A percentile compares a stretch with the other conserved stretches of the same genome.
Evolutionary conservation across 1,140 invertebrate genomes (phyloP).

Genomic region (Ips typographus): DNA sequence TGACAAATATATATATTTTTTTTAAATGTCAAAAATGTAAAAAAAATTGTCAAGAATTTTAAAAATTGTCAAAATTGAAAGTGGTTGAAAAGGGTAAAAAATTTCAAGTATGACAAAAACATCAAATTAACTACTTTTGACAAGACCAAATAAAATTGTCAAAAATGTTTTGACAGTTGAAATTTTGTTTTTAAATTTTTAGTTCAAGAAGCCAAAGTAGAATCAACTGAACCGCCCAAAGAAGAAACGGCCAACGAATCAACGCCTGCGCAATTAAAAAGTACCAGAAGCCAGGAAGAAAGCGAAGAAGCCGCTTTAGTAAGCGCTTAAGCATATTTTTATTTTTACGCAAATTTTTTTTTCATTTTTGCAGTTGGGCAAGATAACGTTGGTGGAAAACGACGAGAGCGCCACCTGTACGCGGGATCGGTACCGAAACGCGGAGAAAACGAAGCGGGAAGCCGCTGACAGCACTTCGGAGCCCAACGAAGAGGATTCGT

Average conservation of each 20-base stretch:
- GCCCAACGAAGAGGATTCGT: background rate
- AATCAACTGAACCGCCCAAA: background rate
- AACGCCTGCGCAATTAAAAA: slow-evolving; percentile 13
- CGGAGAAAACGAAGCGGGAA: background rate
- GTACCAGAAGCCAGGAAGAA: slow-evolving; percentile 36
- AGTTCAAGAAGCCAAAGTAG: slow-evolving; percentile 11
- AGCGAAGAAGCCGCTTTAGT: slow-evolving; percentile 38
- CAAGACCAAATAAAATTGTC: background rate
- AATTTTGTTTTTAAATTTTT: slow-evolving; percentile 1
- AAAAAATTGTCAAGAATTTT: too few relatives aligned
- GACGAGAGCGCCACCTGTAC: slow-evolving; percentile 43
- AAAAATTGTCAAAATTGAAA: too few relatives aligned
- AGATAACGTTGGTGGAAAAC: slow-evolving; percentile 44
- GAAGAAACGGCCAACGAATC: background rate
- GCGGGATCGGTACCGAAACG: slow-evolving; percentile 35
- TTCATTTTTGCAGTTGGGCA: slow-evolving; percentile 41
- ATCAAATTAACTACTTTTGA: too few relatives aligned
- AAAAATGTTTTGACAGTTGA: background rate
- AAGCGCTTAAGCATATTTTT: slow-evolving; percentile 3
- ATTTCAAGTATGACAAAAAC: too few relatives aligned
- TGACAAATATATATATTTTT: too few relatives aligned
- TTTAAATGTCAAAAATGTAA: too few relatives aligned
- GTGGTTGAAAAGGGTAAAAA: too few relatives aligned
- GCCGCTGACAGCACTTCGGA: background rate
- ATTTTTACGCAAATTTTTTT: background rate